Base-by-base conservation (phyloP, 2,888 invertebrate species). In the Zygothrica quintamaculata region DNA sequence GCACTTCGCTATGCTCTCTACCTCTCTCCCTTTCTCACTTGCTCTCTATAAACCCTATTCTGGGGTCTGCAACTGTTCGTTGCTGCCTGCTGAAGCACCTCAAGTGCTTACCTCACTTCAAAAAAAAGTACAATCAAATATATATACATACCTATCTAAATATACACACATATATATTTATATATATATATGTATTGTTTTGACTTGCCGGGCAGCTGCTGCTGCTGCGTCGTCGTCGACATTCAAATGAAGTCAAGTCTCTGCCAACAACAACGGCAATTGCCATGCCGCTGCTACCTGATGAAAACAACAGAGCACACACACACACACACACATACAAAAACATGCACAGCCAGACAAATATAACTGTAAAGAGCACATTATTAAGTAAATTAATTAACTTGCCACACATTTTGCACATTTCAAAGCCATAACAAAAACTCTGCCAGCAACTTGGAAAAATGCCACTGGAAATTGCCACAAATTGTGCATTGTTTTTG, bases 401-500 rank as follows among this genome's bases (percentile, higher is more conserved):
- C 76, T 79, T 65, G 66, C 72, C 36, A 52, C 65, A 77, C 77
- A 70, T 56, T 59, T 74, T 53, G 64, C 60, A 73, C 69, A 66
- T 71, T 80, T 61, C 15, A 43, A 46, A 34, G 13, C n/a, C n/a
- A 29, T 7, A 16, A 43, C 31, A 48, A 48, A 6, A 48, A 36
- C 15, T 48, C 39, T 50, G 33, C 42, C 82, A 70, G 81, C 29
- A 3, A 29, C 29, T 56, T 61, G 66, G 67, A 77, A 77, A 78
- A 81, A 67, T 71, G 84, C 53, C 82, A 65, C 56, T 81, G 60
- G n/a, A 71, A 81, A 81, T 74, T 56, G 75, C 72, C 67, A 60
- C 74, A 80, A 87, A 84, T 84, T 86, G 69, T 84, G 76, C 72
- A 87, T 87, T 84, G 79, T 84, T 64, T 73, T 43, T 51, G 16